Conservation (phyloP, 2,888 invertebrate genomes). For the Loripinus fragilis region DNA sequence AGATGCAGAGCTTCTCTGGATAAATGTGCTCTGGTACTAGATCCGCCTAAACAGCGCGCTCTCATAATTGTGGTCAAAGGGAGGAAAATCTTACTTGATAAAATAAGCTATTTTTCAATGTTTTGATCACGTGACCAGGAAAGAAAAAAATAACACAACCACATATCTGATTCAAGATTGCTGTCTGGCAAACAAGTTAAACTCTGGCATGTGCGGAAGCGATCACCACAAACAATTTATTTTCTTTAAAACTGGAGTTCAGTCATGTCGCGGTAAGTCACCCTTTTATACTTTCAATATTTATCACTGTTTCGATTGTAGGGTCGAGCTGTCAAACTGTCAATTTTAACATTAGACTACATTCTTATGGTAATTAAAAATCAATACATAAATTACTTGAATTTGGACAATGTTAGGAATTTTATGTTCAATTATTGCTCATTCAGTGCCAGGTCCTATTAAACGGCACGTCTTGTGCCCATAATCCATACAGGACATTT, state of each 20-base stretch:
- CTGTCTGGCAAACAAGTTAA: constrained; percentile 17
- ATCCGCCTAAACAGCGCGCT: too few relatives aligned
- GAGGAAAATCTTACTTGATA: constrained; percentile 20
- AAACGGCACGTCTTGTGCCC: too few relatives aligned
- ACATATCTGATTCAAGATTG: background rate
- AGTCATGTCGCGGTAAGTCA: constrained; percentile 1
- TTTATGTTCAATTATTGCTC: too few relatives aligned
- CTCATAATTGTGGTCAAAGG: constrained; percentile 26
- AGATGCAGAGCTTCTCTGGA: too few relatives aligned
- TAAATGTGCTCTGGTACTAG: too few relatives aligned
- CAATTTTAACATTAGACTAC: background rate
- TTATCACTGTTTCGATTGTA: background rate
- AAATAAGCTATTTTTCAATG: constrained; percentile 6
- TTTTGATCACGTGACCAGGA: constrained; percentile 51
- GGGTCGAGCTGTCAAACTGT: background rate
- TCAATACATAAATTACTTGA: background rate
- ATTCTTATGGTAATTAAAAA: background rate
- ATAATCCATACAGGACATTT: too few relatives aligned
- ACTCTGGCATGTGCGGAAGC: constrained; percentile 18
- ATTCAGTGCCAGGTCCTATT: too few relatives aligned
- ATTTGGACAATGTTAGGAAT: too few relatives aligned
- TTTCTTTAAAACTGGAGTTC: background rate
- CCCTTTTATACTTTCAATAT: background rate
- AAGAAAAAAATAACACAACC: constrained; percentile 6
- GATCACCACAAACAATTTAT: background rate